Conservation (phyloP, 2,113 vertebrate genomes). For the Oreochromis aureus region DNA sequence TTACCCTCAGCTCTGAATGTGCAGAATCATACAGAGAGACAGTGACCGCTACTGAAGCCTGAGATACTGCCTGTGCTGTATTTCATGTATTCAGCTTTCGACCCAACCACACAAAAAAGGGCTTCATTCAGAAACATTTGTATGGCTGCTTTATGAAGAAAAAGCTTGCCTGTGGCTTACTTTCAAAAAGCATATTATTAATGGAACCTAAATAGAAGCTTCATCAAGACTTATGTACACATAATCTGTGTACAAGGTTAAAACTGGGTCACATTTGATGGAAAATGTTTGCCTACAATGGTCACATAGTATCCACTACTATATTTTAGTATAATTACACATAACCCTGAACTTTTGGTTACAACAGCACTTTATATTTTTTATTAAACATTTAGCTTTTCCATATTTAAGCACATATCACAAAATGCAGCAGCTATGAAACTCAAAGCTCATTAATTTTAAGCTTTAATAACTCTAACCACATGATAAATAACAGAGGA, state of each 20-base stretch:
- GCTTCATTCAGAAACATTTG: background rate
- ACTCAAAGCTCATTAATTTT: background rate
- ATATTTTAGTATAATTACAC: background rate
- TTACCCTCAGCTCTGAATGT: constrained; percentile 6
- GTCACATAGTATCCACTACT: background rate
- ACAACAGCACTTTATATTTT: background rate
- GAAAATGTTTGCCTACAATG: background rate
- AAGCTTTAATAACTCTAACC: background rate
- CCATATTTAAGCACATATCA: background rate
- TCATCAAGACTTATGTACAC: background rate
- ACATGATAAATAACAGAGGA: background rate
- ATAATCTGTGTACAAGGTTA: fast-evolving
- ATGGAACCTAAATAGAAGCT: background rate
- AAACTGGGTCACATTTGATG: background rate
- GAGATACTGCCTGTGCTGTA: background rate
- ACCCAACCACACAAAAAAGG: background rate
- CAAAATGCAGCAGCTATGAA: background rate
- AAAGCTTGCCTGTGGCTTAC: background rate
- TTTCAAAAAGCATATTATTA: background rate
- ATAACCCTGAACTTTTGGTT: background rate
- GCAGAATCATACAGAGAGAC: constrained; percentile 1
- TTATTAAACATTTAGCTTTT: background rate
- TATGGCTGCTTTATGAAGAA: background rate
- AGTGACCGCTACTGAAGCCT: background rate
- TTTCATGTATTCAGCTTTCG: background rate